A percentile compares a stretch with the other conserved stretches of the same genome.
These are phyloP conservation scores for Willowsia nigromaculata DNA, from an alignment of 2,888 invertebrate genomes.

Conservation along the genomic window DNA sequence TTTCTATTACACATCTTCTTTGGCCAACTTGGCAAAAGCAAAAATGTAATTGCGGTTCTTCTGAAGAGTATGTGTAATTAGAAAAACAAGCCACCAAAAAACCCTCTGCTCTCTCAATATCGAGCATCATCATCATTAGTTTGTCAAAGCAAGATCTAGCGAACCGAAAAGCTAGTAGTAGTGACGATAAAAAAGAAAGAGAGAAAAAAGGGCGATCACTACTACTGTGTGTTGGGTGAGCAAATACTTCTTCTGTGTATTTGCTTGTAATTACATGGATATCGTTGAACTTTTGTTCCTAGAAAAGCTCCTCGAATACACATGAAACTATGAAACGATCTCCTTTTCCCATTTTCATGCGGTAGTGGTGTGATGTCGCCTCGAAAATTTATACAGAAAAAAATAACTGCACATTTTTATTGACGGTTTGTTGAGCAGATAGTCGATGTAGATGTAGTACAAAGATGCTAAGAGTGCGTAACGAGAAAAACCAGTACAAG, in stretches of 20 bases:
- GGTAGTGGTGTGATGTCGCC: not conserved
- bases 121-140: not conserved
- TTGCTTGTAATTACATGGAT: constrained; percentile 3
- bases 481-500: too few relatives aligned
- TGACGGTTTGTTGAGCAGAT: not conserved
- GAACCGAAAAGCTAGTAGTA: not conserved
- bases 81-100: not conserved
- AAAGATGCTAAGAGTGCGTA: not conserved
- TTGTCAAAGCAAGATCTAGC: not conserved
- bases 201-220: not conserved
- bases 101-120: not conserved
- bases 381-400: not conserved
- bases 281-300: constrained; percentile 5
- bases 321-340: not conserved
- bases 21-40: not conserved
- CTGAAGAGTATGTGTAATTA: not conserved
- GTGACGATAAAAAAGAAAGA: not conserved
- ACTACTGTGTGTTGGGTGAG: not conserved
- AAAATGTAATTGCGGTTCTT: not conserved
- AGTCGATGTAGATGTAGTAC: too few relatives aligned
- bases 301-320: not conserved
- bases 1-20: not conserved
- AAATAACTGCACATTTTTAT: constrained; percentile 2
- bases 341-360: not conserved
- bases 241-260: not conserved